These are phyloP conservation scores for Drosophila silvestris DNA, from an alignment of 2,888 invertebrate species.

Conservation along the genomic window DNA sequence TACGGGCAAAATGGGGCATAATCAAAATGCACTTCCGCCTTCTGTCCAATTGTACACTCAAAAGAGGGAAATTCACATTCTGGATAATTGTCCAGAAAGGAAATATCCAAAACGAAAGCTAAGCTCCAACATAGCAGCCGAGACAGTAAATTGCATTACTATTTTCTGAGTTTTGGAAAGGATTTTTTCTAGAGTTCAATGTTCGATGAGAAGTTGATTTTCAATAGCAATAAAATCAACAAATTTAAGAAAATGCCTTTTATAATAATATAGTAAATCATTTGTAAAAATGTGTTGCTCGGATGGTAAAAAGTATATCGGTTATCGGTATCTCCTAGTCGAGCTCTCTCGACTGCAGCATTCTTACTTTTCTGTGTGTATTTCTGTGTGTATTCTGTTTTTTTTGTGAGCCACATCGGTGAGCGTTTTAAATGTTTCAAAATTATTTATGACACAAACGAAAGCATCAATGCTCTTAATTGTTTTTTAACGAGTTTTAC, in stretches of 20 bases:
- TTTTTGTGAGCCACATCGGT: background rate
- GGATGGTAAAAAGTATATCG: background rate
- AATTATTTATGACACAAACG: background rate
- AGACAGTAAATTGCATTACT: background rate
- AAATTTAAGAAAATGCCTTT: background rate
- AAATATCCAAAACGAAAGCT: background rate
- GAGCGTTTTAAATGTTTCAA: background rate
- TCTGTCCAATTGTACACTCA: background rate
- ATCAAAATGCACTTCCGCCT: background rate
- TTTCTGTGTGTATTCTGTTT: background rate
- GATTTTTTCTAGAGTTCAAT: background rate
- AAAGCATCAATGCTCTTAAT: background rate
- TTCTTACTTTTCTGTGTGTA: background rate
- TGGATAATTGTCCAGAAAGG: background rate
- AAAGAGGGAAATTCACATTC: background rate
- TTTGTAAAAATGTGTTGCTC: background rate
- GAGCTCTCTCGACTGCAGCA: background rate
- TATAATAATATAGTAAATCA: background rate
- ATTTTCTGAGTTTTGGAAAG: background rate
- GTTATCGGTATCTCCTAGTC: background rate
- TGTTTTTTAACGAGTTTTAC: background rate
- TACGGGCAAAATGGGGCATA: background rate
- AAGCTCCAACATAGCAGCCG: background rate
- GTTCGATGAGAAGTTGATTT: background rate
- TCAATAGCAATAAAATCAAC: background rate